Evolutionary conservation across 2,888 invertebrate genomes (phyloP).

Genomic region (Calameuta filiformis): DNA sequence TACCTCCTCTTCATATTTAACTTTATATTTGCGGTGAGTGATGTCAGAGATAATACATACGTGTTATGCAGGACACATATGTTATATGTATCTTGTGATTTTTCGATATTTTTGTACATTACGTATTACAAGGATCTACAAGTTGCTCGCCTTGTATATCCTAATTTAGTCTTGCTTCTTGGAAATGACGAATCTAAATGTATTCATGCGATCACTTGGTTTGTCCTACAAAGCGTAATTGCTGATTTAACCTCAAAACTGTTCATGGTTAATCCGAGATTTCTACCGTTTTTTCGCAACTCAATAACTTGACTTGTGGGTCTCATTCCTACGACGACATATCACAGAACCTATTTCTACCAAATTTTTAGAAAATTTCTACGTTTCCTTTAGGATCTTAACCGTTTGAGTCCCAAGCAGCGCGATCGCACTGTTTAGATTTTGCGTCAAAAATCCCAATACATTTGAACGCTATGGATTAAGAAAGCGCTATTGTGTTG

Average conservation of each 20-base stretch:
- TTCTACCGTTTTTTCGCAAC: too few relatives aligned
- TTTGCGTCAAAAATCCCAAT: too few relatives aligned
- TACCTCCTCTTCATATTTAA: constrained; percentile 86
- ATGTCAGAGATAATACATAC: background rate
- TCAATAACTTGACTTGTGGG: too few relatives aligned
- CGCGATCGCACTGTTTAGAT: too few relatives aligned
- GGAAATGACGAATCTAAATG: background rate
- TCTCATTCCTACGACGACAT: too few relatives aligned
- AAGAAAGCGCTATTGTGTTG: too few relatives aligned
- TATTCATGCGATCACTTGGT: background rate
- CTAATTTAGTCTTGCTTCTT: background rate
- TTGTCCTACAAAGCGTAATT: background rate
- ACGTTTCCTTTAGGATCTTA: too few relatives aligned
- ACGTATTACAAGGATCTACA: background rate
- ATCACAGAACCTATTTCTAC: too few relatives aligned
- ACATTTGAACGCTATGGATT: too few relatives aligned
- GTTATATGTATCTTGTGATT: background rate
- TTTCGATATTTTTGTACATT: background rate
- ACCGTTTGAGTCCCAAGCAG: too few relatives aligned
- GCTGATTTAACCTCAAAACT: background rate
- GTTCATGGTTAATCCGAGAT: background rate
- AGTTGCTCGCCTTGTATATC: background rate
- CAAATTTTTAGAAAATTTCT: too few relatives aligned
- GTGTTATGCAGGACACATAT: background rate
- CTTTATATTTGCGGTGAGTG: constrained; percentile 81